These are phyloP conservation scores for Xiphophorus couchianus DNA, from an alignment of 2,113 vertebrate species.

Conservation along the genomic window DNA sequence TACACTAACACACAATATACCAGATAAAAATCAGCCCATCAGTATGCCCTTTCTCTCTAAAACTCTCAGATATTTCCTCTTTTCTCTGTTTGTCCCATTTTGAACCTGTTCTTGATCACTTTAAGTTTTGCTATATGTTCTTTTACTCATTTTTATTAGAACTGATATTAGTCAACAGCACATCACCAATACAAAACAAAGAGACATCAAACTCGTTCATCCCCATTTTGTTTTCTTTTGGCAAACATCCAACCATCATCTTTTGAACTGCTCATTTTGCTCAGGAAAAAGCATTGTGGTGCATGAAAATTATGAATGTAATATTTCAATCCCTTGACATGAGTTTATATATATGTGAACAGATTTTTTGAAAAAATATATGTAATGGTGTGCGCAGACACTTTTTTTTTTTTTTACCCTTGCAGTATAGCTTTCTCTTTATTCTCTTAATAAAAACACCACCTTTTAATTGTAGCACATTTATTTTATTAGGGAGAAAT, in stretches of 20 bases:
- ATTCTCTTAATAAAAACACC: not conserved
- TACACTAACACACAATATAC: not conserved
- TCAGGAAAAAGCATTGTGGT: conserved; percentile 6
- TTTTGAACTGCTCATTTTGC: conserved; percentile 48
- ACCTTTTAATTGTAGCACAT: not conserved
- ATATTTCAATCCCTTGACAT: not conserved
- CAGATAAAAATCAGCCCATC: conserved; percentile 32
- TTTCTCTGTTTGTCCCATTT: conserved; percentile 30
- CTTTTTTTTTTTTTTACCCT: not conserved
- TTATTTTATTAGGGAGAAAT: not conserved
- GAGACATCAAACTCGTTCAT: conserved; percentile 5
- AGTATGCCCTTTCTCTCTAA: conserved; percentile 27
- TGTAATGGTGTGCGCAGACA: not conserved
- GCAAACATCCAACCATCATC: conserved; percentile 32
- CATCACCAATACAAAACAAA: conserved; percentile 15
- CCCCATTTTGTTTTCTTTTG: conserved; percentile 22
- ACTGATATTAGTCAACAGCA: conserved; percentile 16
- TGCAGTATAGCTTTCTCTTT: not conserved
- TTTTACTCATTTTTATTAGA: conserved; percentile 35
- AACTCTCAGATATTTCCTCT: conserved; percentile 37
- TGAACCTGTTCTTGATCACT: conserved; percentile 20
- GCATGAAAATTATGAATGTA: conserved; percentile 10
- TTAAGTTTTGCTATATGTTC: conserved; percentile 19
- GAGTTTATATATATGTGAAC: not conserved
- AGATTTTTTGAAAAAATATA: not conserved